phyloP scores from a whole-genome alignment of 2,888 invertebrate genomes.

The Pemphredon lugubris region DNA sequence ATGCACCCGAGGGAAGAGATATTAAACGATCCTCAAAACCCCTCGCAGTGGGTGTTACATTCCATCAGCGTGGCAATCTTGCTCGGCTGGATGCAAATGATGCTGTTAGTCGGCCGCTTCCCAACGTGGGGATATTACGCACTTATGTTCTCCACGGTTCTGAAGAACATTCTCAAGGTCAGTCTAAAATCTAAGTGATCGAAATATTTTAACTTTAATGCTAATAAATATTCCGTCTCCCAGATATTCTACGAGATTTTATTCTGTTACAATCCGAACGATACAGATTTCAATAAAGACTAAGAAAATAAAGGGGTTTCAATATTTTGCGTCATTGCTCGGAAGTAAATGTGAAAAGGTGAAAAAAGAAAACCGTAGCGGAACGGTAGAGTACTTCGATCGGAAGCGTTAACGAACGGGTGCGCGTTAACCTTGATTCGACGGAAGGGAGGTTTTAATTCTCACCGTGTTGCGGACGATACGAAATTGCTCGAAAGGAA shows the following conservation, averaged over 20 bases:
- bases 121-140: slow-evolving; percentile 83
- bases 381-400: no score
- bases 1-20: slow-evolving; percentile 26
- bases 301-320: no score
- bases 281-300: no score
- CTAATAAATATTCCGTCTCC: no score
- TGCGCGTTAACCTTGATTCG: slow-evolving; percentile 46
- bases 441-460: slow-evolving; percentile 41
- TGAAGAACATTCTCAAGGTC: slow-evolving; percentile 83
- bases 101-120: slow-evolving; percentile 83
- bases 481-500: slow-evolving; percentile 39
- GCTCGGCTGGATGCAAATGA: slow-evolving; percentile 83
- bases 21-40: slow-evolving; percentile 40
- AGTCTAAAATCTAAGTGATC: slow-evolving; percentile 32
- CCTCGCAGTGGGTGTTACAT: slow-evolving; percentile 78
- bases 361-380: no score
- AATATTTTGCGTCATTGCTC: no score
- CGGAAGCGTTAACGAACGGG: no score
- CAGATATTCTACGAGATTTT: no score
- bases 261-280: no score
- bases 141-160: slow-evolving; percentile 83
- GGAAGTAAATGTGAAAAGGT: no score
- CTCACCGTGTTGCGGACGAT: slow-evolving; percentile 22
- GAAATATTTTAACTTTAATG: not conserved
- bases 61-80: slow-evolving; percentile 81